Evolutionary conservation across 2,888 invertebrate genomes (phyloP).

Genomic region (Parthenolecanium corni): DNA sequence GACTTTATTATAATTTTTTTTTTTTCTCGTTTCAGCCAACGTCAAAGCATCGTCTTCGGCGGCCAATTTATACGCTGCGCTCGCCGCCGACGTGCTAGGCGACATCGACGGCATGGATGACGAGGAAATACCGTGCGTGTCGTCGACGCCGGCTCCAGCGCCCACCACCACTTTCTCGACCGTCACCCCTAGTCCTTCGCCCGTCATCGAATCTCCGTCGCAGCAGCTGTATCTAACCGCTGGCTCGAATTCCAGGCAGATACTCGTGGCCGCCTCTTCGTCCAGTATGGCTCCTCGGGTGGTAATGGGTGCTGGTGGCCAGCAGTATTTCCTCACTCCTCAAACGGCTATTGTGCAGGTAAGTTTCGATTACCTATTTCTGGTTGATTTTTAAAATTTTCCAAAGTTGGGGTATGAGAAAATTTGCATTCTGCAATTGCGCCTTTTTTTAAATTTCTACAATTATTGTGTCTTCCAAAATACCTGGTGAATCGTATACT

Average conservation of each 20-base stretch:
- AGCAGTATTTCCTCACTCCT: conserved; percentile 53
- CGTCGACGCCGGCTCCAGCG: conserved; percentile 24
- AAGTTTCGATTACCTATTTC: too few species aligned
- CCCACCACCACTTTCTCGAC: conserved; percentile 11
- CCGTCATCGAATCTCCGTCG: conserved; percentile 38
- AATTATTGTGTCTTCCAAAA: too few species aligned
- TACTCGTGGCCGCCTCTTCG: conserved; percentile 40
- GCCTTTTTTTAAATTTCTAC: too few species aligned
- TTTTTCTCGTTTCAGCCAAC: conserved; percentile 23
- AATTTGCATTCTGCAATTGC: too few species aligned
- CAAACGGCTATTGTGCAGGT: conserved; percentile 45
- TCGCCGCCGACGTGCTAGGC: conserved; percentile 71
- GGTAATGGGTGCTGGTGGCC: conserved; percentile 41
- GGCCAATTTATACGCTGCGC: conserved; percentile 71
- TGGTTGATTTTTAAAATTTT: too few species aligned
- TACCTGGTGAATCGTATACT: too few species aligned
- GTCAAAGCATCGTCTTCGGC: conserved; percentile 60
- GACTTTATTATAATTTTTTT: background rate
- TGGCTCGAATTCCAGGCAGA: conserved; percentile 41
- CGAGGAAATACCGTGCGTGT: conserved; percentile 33
- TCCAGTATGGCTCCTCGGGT: conserved; percentile 4
- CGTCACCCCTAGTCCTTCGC: conserved; percentile 25
- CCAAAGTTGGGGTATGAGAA: too few species aligned
- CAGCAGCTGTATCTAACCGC: conserved; percentile 33
- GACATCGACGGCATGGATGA: conserved; percentile 46